Evolutionary conservation across 2,888 invertebrate species (phyloP), one percentile per base, ranked within the genome.

Genomic region (Agriopis aurantiaria): DNA sequence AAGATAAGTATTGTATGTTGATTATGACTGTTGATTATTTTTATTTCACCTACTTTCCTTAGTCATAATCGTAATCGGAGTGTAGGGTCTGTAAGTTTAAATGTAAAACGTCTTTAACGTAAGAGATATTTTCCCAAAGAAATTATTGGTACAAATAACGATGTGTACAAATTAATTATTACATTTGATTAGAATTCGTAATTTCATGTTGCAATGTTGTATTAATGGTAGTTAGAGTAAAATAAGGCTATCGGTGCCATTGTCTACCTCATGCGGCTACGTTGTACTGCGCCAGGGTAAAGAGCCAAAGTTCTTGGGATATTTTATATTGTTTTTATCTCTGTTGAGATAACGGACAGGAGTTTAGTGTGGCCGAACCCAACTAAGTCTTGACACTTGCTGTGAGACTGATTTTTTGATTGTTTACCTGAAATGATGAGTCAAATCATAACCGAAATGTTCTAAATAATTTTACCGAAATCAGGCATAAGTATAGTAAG

Each of bases 71-170:
- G 59, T 72, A 85, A 79, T 88, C 85, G 82, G 84, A 85, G 80
- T 80, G 84, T 91, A 92, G 89, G 88, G 84, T 87, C 55, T 62
- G 56, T 83, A 86, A 86, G 76, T 78, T 79, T 82, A 85, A 86
- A 86, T 80, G 49, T 77, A 76, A 84, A 81, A 79, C 81, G 84
- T 68, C 78, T 78, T 86, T 82, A 82, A 78, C 75, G 81, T 82
- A 86, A 77, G 79, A 88, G 82, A 85, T 89, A 88, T 90, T 89
- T 91, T 91, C 86, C 93, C 94, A 94, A 94, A 94, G 93, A 94
- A 92, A 93, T 92, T 86, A 92, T 93, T 91, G 93, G 94, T 94
- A 94, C 94, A 94, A 94, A 94, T 83, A 81, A 87, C 80, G 84
- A 92, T 85, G 87, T 94, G 94, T 93, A 94, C 94, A 94, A 94